phyloP scores from a whole-genome alignment of 1,140 invertebrate species.

The Leptinotarsa texana region DNA sequence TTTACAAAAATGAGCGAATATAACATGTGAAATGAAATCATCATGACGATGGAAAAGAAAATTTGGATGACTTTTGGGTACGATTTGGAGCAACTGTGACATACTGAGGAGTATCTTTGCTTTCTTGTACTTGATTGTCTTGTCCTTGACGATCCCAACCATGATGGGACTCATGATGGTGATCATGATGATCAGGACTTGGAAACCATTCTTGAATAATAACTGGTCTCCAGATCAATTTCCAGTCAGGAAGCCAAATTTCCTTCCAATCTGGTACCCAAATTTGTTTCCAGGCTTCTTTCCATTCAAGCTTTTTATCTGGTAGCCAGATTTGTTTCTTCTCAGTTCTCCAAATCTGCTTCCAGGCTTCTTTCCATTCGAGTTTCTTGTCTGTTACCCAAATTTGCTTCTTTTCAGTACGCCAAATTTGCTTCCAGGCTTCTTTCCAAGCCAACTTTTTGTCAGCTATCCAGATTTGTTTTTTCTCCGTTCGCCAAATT shows the following conservation, averaged over 20 bases:
- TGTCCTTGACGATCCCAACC: constrained; percentile 60
- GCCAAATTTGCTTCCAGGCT: constrained; percentile 78
- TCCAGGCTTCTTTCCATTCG: constrained; percentile 75
- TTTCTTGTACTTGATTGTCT: constrained; percentile 21
- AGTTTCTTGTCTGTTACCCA: constrained; percentile 78
- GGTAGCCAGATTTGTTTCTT: constrained; percentile 77
- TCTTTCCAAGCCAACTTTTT: constrained; percentile 78
- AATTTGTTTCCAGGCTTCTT: constrained; percentile 69
- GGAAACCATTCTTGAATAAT: constrained; percentile 73
- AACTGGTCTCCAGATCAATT: constrained; percentile 69
- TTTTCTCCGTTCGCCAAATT: constrained; percentile 75
- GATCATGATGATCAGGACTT: constrained; percentile 60
- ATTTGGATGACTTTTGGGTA: not conserved
- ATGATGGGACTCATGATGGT: constrained; percentile 45
- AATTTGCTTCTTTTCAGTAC: constrained; percentile 75
- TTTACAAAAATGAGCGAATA: constrained; percentile 17
- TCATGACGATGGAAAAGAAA: not conserved
- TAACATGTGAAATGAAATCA: too few relatives aligned
- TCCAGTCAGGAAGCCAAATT: constrained; percentile 72
- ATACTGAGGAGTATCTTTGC: constrained; percentile 9
- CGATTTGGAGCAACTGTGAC: not conserved
- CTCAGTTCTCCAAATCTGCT: constrained; percentile 76
- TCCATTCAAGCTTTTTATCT: constrained; percentile 69
- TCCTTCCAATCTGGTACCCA: constrained; percentile 76
- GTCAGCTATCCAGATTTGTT: constrained; percentile 75